Evolutionary conservation across 2,888 invertebrate species (phyloP), one percentile per base, ranked within the genome.

Genomic region (Agapetus fuscipes): DNA sequence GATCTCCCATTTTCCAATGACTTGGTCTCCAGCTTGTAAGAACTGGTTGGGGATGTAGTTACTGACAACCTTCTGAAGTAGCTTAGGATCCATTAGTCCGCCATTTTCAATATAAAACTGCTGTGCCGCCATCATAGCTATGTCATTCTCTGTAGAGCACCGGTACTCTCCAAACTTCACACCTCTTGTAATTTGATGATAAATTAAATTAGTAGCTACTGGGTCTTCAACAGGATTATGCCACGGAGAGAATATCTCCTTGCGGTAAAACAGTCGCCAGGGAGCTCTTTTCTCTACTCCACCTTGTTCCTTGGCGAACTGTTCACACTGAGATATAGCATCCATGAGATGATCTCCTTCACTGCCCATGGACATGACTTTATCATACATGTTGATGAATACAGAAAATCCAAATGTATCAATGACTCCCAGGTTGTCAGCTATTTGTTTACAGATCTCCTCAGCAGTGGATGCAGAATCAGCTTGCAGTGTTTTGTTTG

Each of bases 271-370:
- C 32, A 93, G 60, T 50, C 85, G 75, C 94, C 94, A 96, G 0
- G 87, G 85, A 3, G 89, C 88, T 54, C 77, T 83, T 50, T 83
- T 73, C 58, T 93, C 91, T 39, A 81, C 77, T 2, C 80, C 78
- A 1, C 90, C 89, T 57, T 87, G 83, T 60, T 93, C 93, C 61
- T 85, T 90, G 16, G 90, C 85, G 59, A 88, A 93, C 58, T 95
- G 94, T 59, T 96, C 95, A 60, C 94, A 94, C 59, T 93, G 91
- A 0, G 90, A 90, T 53, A 96, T 85, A 1, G 94, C 95, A 62
- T 96, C 95, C 83, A 95, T 84, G 1, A 96, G 83, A 56, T 94
- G 93, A 59, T 94, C 93, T 12, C 77, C 78, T 45, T 87, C 91
- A 58, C 83, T 84, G 24, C 93, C 93, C 40, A 94, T 61, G 0